phyloP scores from a whole-genome alignment of 2,888 invertebrate species.

The Plagiodera versicolora region DNA sequence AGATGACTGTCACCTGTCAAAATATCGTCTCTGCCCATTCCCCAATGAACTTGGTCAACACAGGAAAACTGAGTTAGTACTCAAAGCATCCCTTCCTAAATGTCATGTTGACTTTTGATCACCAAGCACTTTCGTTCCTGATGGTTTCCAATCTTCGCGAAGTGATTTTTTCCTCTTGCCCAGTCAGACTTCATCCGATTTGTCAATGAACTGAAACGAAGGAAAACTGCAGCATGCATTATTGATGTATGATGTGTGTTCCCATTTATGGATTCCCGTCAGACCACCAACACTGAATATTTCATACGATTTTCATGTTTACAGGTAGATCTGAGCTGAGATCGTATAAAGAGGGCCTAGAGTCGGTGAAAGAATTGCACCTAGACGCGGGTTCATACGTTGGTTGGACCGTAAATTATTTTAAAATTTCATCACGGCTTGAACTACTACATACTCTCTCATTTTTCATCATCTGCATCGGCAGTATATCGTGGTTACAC shows the following conservation, averaged over 20 bases:
- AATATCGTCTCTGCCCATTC: too few species aligned
- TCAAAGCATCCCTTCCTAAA: too few species aligned
- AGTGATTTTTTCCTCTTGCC: neutral
- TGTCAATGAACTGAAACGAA: neutral
- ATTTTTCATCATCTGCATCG: conserved; percentile 12
- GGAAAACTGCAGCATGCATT: conserved; percentile 4
- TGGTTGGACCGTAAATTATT: conserved; percentile 13
- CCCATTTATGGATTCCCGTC: conserved; percentile 17
- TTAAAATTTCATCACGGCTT: conserved; percentile 15
- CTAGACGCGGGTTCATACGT: conserved; percentile 5
- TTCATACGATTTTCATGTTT: conserved; percentile 28
- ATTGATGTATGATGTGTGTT: neutral
- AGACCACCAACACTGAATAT: conserved; percentile 22
- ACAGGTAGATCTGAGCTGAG: conserved; percentile 22
- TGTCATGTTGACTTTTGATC: too few species aligned
- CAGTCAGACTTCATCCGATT: neutral
- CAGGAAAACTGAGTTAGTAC: too few species aligned
- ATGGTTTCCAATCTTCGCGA: neutral
- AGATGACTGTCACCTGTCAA: too few species aligned
- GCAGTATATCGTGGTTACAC: conserved; percentile 3
- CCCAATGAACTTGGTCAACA: too few species aligned
- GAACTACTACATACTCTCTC: neutral
- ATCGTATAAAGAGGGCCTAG: neutral
- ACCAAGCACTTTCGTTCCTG: too few species aligned
- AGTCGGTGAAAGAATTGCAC: neutral